Conservation (phyloP, 2,797 vertebrate genomes). For the Pempheris klunzingeri region DNA sequence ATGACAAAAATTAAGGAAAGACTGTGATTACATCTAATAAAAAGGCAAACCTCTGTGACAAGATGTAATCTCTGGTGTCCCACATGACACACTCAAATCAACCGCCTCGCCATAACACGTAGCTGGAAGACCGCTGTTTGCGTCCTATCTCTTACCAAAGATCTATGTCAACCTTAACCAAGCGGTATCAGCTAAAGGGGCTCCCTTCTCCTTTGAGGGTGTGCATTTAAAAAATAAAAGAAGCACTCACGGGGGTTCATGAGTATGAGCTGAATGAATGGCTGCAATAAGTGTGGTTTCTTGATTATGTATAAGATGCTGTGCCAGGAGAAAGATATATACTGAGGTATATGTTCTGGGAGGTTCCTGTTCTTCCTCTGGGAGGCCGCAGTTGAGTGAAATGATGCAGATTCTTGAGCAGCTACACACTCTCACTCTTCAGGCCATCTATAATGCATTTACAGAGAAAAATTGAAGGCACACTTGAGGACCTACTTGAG, state of each 20-base stretch:
- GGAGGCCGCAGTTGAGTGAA: slow-evolving; percentile 53
- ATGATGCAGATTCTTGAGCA: slow-evolving; percentile 36
- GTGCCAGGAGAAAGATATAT: slow-evolving; percentile 6
- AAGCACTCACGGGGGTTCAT: background rate
- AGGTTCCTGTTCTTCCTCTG: slow-evolving; percentile 40
- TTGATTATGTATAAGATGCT: slow-evolving; percentile 13
- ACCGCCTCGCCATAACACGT: background rate
- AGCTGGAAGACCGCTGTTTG: background rate
- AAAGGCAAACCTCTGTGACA: background rate
- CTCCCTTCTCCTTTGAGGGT: slow-evolving; percentile 9
- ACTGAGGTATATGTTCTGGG: slow-evolving; percentile 25
- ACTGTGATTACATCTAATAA: background rate
- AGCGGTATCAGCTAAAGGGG: background rate
- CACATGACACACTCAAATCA: background rate
- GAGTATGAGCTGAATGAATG: slow-evolving; percentile 19
- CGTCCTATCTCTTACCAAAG: background rate
- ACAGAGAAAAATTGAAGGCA: slow-evolving; percentile 48
- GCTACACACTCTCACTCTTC: slow-evolving; percentile 32
- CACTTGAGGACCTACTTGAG: slow-evolving; percentile 25
- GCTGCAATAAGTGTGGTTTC: slow-evolving; percentile 18
- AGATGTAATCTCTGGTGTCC: background rate
- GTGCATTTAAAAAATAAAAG: slow-evolving; percentile 2
- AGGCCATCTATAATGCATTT: slow-evolving; percentile 67
- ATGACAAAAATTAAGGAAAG: background rate
- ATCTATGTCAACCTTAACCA: background rate